Conservation (phyloP, 2,888 invertebrate genomes). For the Drosophila leonis region DNA sequence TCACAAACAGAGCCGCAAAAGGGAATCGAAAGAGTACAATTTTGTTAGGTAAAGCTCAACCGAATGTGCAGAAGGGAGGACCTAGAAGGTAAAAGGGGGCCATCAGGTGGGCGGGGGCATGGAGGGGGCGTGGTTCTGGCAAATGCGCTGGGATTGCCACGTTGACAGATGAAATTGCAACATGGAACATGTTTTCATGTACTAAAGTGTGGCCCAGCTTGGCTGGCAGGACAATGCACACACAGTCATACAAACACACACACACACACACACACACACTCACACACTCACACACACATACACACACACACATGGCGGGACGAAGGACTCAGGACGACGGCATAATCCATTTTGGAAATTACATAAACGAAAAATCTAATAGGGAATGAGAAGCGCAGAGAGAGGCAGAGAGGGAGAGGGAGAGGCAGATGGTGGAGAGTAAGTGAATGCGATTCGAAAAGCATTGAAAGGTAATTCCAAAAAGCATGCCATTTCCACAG, state of each 20-base stretch:
- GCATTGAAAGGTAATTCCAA: conserved; percentile 23
- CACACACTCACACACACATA: not conserved
- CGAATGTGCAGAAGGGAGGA: not conserved
- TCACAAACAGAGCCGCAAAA: conserved; percentile 18
- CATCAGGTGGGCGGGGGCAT: not conserved
- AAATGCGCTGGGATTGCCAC: conserved; percentile 42
- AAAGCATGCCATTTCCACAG: conserved; percentile 37
- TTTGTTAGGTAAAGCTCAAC: conserved; percentile 8
- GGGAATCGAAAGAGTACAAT: conserved; percentile 18
- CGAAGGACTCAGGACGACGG: conserved; percentile 11
- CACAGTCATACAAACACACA: not conserved
- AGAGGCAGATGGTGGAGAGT: not conserved
- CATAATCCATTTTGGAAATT: conserved; percentile 68
- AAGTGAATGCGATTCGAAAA: conserved; percentile 7
- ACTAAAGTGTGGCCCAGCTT: conserved; percentile 27
- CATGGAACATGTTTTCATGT: conserved; percentile 42
- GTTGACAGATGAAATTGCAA: conserved; percentile 55
- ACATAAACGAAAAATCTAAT: conserved; percentile 44
- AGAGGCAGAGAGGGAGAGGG: not conserved
- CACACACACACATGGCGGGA: not conserved
- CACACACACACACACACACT: conserved; percentile 12
- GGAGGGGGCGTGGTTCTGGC: not conserved
- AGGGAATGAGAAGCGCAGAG: conserved; percentile 1
- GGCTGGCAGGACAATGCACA: conserved; percentile 40
- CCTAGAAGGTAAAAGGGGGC: not conserved